Conservation (phyloP, 2,888 invertebrate species). For the Erebia palarica region DNA sequence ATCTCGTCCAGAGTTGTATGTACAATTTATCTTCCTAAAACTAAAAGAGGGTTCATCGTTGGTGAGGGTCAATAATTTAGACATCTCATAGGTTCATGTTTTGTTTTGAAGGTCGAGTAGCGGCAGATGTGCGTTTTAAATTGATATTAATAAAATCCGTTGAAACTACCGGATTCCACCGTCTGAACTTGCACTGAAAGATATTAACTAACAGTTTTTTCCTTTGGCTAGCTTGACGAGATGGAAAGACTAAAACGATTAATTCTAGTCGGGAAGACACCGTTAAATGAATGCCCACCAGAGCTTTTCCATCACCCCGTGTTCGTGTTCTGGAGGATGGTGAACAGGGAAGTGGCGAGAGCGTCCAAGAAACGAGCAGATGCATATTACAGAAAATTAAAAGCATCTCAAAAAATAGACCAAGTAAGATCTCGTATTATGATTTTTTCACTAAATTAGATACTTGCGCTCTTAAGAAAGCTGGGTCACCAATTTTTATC, state of each 20-base stretch:
- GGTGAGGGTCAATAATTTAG: too few relatives aligned
- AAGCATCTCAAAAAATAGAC: conserved; percentile 64
- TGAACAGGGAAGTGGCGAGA: conserved; percentile 74
- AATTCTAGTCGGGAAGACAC: conserved; percentile 86
- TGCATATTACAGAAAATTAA: conserved; percentile 71
- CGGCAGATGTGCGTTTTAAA: too few relatives aligned
- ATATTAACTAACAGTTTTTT: background rate
- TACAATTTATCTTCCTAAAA: conserved; percentile 31
- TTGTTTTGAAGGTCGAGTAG: too few relatives aligned
- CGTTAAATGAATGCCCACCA: conserved; percentile 85
- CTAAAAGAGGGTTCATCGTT: too few relatives aligned
- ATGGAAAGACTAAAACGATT: conserved; percentile 86
- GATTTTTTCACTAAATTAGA: background rate
- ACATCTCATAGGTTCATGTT: too few relatives aligned
- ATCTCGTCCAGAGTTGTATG: conserved; percentile 84
- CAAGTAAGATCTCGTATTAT: conserved; percentile 49
- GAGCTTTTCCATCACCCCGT: conserved; percentile 86
- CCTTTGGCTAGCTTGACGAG: conserved; percentile 78
- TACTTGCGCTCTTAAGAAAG: background rate
- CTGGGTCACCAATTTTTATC: background rate
- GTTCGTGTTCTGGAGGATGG: conserved; percentile 85
- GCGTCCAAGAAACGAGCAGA: conserved; percentile 76
- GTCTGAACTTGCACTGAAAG: background rate
- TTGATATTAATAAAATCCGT: too few relatives aligned
- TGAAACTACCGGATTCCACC: too few relatives aligned